Base-by-base conservation (phyloP, 2,113 vertebrate species). In the Ursus arctos region DNA sequence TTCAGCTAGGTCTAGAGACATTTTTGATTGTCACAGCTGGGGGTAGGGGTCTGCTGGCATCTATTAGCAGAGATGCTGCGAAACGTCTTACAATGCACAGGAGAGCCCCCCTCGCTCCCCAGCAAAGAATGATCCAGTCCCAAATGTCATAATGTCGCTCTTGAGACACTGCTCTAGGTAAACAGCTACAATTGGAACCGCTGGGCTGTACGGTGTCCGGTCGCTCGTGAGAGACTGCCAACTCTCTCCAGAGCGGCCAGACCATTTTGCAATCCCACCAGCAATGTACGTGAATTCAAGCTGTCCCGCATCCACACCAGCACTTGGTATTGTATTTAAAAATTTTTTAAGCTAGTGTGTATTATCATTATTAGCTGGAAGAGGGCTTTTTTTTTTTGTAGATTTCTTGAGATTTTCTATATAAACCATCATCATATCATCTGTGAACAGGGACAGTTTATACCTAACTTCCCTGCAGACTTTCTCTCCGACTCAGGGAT, bases 131-230 rank as follows among this genome's bases (percentile, higher is more conserved):
- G 14, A 22, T 2, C 22, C 7, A 43, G 6, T 40, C 36, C n/a
- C 16, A 1, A 33, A 16, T 1, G 43, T 72, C 43, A 53, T 0
- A 7, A n/a, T 0, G 63, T 36, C 28, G 10, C 33, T n/a, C 4
- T 18, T 6, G 72, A 71, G 88, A 71, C 2, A 1, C 33, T 4
- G 65, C 2, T 2, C 19, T 6, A 18, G 59, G 79, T 14, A 53
- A 65, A 28, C 0, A 24, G n/a, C 43, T 11, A 31, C 71, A 18
- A 6, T 1, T 19, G 28, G 21, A 47, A 22, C 47, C 11, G 0
- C 19, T 0, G 0, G 88, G 47, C 14, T 14, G n/a, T 7, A 15
- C 1, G 36, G 31, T n/a, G 53, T 13, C 9, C 2, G 1, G 33
- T 80, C 33, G 71, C 40, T 81, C 16, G 1, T 21, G 26, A 43